A percentile compares a stretch with the other conserved stretches of the same genome.
These are phyloP conservation scores for Vanacampus margaritifer DNA, from an alignment of 2,113 vertebrate species.

Conservation along the genomic window DNA sequence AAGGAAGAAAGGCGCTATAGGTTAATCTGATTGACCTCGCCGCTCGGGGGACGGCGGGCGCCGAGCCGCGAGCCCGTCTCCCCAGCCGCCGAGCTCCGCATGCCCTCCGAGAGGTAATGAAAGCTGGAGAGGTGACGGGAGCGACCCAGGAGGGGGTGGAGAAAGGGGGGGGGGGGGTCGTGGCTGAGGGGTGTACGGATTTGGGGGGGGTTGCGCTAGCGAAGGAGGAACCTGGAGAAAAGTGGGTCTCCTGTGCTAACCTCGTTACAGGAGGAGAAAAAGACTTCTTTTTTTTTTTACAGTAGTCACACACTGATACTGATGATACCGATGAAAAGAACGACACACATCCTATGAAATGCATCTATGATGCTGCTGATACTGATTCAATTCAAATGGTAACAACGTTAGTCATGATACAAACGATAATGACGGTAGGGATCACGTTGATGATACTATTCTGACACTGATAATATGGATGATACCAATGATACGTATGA, in stretches of 20 bases:
- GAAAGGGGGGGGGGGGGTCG: neutral
- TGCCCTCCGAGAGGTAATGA: slow-evolving; percentile 66
- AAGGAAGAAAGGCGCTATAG: slow-evolving; percentile 65
- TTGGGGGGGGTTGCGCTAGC: neutral
- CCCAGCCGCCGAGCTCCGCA: slow-evolving; percentile 41
- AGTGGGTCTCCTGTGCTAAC: slow-evolving; percentile 36
- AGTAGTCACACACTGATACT: neutral
- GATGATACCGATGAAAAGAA: neutral
- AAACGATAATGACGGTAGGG: too few relatives aligned
- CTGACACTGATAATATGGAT: too few relatives aligned
- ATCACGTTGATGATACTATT: too few relatives aligned
- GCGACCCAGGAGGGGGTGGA: neutral
- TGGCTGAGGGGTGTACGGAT: neutral
- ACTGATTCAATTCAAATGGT: neutral
- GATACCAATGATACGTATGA: too few relatives aligned
- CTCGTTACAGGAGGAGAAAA: slow-evolving; percentile 17
- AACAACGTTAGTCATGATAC: neutral
- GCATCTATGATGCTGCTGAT: neutral
- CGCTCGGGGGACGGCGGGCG: slow-evolving; percentile 62
- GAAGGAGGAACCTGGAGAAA: slow-evolving; percentile 25
- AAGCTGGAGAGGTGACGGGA: slow-evolving; percentile 56
- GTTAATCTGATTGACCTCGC: slow-evolving; percentile 75
- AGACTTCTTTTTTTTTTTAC: neutral
- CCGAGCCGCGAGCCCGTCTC: slow-evolving; percentile 52
- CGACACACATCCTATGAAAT: neutral